These are phyloP conservation scores for Chrysolina haemoptera DNA, from an alignment of 2,888 invertebrate genomes.

Conservation along the genomic window DNA sequence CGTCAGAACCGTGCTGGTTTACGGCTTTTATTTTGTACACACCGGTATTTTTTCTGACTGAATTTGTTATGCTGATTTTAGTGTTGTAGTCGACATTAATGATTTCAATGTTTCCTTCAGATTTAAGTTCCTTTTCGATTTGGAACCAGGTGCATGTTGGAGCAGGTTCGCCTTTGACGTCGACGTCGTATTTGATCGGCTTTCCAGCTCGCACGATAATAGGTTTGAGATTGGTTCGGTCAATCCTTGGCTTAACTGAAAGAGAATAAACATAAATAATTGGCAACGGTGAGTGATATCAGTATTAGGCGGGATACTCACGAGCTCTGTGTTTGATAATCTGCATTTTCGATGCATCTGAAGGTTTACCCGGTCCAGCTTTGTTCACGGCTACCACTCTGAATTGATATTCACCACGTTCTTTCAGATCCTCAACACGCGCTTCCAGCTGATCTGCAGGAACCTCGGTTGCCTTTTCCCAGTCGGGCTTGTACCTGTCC, in stretches of 20 bases:
- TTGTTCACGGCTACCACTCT: constrained; percentile 93
- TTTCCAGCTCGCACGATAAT: constrained; percentile 93
- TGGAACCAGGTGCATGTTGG: constrained; percentile 95
- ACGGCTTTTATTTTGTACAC: constrained; percentile 91
- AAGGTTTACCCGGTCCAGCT: constrained; percentile 91
- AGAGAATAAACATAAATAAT: constrained; percentile 1
- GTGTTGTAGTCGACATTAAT: constrained; percentile 93
- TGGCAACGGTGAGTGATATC: neutral
- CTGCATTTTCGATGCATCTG: constrained; percentile 91
- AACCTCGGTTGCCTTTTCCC: constrained; percentile 92
- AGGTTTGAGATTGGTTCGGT: constrained; percentile 93
- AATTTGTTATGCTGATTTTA: constrained; percentile 85
- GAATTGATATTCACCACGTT: constrained; percentile 93
- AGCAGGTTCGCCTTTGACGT: constrained; percentile 95
- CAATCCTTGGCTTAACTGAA: constrained; percentile 96
- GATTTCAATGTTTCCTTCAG: constrained; percentile 81
- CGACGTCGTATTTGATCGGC: constrained; percentile 92
- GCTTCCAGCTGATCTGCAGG: constrained; percentile 83
- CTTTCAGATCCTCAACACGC: constrained; percentile 88
- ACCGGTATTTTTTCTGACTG: constrained; percentile 88
- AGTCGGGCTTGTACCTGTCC: constrained; percentile 87
- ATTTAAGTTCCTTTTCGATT: constrained; percentile 82
- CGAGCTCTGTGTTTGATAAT: constrained; percentile 89
- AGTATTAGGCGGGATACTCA: constrained; percentile 71
- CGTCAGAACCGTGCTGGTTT: constrained; percentile 93